Evolutionary conservation across 2,888 invertebrate genomes (phyloP), one percentile per base, ranked within the genome.

Genomic region (Ennomos fuscantarius): DNA sequence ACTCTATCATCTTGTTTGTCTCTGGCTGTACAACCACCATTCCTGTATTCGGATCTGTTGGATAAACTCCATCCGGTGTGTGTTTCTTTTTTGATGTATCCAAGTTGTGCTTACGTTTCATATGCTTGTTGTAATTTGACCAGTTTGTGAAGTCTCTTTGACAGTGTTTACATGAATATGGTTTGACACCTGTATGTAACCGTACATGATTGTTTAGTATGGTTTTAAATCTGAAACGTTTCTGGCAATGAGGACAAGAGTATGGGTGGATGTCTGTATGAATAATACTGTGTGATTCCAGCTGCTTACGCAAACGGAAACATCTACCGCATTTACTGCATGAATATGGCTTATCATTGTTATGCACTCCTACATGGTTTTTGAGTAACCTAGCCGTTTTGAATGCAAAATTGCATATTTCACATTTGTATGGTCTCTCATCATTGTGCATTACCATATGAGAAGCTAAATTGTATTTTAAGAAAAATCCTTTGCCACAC

Each of bases 91-190:
- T 87, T 0, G 84, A 69, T 71, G 79, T 81, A 36, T 84, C 78
- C 56, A 73, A 93, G n/a, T 94, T 94, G 67, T 96, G 95, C 15
- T 94, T 88, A n/a, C 95, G 87, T 80, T 95, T 95, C 95, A 96
- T 95, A 72, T 96, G 96, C 72, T 96, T 96, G 73, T 96, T 96
- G 70, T 95, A 96, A 84, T 96, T 96, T 0, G 95, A 94, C 95
- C 95, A 95, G 79, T 95, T 95, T 0, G 95, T 95, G 69, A 96
- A 96, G 68, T 95, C 79, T 9, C 79, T 66, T 69, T 94, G 93
- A 73, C 96, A 96, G 56, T 94, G 93, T 10, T 93, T 74, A 69
- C 96, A 96, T 0, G 94, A 94, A 74, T 96, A 96, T 0, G 96
- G 96, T 45, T 94, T 92, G 42, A 94, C 94, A 0, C 93, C 94